A percentile compares a stretch with the other conserved stretches of the same genome.
phyloP scores from a whole-genome alignment of 1,140 invertebrate species.

The Drosophila ficusphila region DNA sequence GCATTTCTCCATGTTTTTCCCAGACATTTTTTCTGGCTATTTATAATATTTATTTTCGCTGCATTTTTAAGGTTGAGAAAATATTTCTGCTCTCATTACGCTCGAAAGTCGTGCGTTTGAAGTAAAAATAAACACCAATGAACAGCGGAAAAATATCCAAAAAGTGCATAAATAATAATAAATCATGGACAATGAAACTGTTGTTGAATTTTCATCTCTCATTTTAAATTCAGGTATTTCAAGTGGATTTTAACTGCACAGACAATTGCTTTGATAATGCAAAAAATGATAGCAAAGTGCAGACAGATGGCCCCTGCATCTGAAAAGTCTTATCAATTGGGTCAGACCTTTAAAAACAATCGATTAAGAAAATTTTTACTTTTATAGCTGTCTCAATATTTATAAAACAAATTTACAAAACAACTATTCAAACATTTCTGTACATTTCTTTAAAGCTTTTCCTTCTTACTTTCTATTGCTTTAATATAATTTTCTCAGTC shows the following conservation, averaged over 20 bases:
- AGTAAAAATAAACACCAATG: conserved; percentile 63
- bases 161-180: conserved; percentile 40
- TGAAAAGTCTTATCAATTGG: conserved; percentile 51
- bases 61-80: conserved; percentile 59
- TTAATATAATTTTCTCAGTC: neutral
- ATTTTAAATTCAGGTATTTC: conserved; percentile 19
- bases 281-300: neutral
- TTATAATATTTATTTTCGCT: conserved; percentile 43
- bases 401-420: neutral
- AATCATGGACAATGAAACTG: conserved; percentile 25
- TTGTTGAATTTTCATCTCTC: neutral
- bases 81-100: conserved; percentile 45
- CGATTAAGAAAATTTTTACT: conserved; percentile 7
- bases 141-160: conserved; percentile 15
- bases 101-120: conserved; percentile 23
- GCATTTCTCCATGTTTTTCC: neutral
- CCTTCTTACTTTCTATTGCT: neutral
- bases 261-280: conserved; percentile 47
- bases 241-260: conserved; percentile 6
- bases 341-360: conserved; percentile 18
- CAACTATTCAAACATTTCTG: neutral
- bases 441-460: neutral
- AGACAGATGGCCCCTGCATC: conserved; percentile 24
- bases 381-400: neutral
- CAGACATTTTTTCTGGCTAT: conserved; percentile 3